Evolutionary conservation across 2,797 vertebrate species (phyloP).

Genomic region (Sebastolobus altivelis): DNA sequence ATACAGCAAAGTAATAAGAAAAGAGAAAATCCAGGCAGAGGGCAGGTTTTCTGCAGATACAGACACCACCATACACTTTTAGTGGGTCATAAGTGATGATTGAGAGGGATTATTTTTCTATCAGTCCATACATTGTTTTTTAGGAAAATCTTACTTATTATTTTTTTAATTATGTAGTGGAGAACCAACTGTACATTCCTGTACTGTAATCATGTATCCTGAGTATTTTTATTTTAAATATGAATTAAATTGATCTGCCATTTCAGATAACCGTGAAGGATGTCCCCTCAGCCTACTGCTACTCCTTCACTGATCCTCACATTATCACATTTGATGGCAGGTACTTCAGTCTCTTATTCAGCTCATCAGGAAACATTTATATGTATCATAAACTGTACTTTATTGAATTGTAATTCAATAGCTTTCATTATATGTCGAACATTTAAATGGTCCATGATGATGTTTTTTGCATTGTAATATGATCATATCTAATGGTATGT

Average conservation of each 20-base stretch:
- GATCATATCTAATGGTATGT: neutral
- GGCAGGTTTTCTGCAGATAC: neutral
- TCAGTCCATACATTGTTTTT: too few relatives aligned
- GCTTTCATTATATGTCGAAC: neutral
- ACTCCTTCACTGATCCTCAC: constrained; percentile 92
- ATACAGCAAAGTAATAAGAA: neutral
- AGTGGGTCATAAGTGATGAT: neutral
- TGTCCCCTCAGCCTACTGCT: constrained; percentile 88
- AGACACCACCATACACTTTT: accelerated
- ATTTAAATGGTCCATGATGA: neutral
- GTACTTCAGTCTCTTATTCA: constrained; percentile 76
- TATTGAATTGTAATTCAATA: neutral
- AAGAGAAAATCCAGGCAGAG: neutral
- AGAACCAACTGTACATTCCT: neutral
- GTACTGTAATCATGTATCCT: neutral
- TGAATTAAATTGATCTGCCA: neutral
- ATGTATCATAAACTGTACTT: too few relatives aligned
- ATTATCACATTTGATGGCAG: constrained; percentile 93
- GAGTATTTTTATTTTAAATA: neutral
- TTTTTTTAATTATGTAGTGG: neutral
- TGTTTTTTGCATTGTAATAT: neutral
- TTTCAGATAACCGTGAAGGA: constrained; percentile 89
- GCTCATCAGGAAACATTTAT: neutral
- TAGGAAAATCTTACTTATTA: too few relatives aligned
- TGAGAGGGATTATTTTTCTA: neutral